These are phyloP conservation scores for Ceratina calcarata DNA, from an alignment of 1,140 invertebrate genomes.

Conservation along the genomic window DNA sequence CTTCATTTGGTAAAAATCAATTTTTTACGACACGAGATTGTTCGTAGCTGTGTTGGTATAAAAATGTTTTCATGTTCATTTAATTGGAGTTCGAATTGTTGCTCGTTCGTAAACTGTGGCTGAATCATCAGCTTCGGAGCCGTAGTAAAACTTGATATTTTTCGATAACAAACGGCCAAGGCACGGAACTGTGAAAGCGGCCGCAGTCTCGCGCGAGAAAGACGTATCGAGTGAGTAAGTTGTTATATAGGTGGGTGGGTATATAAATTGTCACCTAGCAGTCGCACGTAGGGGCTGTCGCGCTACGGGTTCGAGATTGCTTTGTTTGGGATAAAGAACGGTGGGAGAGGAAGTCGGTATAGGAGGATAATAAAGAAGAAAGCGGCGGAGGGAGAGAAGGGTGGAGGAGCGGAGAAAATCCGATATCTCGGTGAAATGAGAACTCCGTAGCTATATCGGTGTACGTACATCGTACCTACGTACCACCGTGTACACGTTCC, in stretches of 20 bases:
- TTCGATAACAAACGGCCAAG: constrained; percentile 52
- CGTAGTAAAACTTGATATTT: constrained; percentile 2
- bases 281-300: constrained; percentile 73
- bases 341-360: constrained; percentile 50
- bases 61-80: not conserved
- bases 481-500: constrained; percentile 43
- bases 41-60: not conserved
- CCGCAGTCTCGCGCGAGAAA: constrained; percentile 69
- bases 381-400: constrained; percentile 33
- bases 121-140: not conserved
- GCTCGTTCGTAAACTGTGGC: not conserved
- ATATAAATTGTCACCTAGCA: constrained; percentile 79
- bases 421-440: constrained; percentile 69
- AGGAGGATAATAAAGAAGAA: constrained; percentile 61
- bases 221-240: constrained; percentile 78
- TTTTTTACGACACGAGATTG: not conserved
- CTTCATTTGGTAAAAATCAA: not conserved
- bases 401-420: constrained; percentile 53
- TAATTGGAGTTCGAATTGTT: not conserved
- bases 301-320: constrained; percentile 72
- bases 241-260: constrained; percentile 72
- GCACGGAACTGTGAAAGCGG: constrained; percentile 55
- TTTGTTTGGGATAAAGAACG: constrained; percentile 78
- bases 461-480: constrained; percentile 60
- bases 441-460: constrained; percentile 60